Conservation (phyloP, 2,113 vertebrate genomes). For the Antigone vipio region DNA sequence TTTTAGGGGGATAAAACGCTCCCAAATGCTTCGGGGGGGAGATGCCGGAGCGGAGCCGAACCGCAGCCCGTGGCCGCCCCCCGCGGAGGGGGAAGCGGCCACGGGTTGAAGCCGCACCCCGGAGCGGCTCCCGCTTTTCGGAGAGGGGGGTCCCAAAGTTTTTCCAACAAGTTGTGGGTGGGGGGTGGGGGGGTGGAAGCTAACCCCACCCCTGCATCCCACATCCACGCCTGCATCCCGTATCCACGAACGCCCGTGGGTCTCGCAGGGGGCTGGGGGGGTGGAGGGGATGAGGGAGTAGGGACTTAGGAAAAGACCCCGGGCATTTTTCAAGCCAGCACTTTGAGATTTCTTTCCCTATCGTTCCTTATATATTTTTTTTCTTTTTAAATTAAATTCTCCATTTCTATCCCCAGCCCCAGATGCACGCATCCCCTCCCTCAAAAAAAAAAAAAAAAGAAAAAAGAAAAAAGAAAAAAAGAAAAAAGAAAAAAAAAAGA, state of each 20-base stretch:
- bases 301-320: background rate
- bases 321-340: background rate
- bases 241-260: background rate
- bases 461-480: conserved; percentile 10
- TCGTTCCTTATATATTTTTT: background rate
- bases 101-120: background rate
- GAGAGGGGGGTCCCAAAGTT: background rate
- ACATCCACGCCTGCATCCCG: background rate
- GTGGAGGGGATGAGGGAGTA: background rate
- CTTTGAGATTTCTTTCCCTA: background rate
- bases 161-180: background rate
- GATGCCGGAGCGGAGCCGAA: background rate
- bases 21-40: background rate
- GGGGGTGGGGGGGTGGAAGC: too few relatives aligned
- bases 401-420: background rate
- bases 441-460: too few relatives aligned
- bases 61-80: background rate
- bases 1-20: background rate
- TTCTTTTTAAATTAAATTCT: background rate
- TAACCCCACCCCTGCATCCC: background rate
- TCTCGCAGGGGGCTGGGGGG: background rate
- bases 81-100: background rate
- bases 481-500: background rate
- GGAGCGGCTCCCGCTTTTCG: background rate
- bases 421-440: background rate